Conservation (phyloP, 2,113 vertebrate genomes). For the Psammodynastes pulverulentus region DNA sequence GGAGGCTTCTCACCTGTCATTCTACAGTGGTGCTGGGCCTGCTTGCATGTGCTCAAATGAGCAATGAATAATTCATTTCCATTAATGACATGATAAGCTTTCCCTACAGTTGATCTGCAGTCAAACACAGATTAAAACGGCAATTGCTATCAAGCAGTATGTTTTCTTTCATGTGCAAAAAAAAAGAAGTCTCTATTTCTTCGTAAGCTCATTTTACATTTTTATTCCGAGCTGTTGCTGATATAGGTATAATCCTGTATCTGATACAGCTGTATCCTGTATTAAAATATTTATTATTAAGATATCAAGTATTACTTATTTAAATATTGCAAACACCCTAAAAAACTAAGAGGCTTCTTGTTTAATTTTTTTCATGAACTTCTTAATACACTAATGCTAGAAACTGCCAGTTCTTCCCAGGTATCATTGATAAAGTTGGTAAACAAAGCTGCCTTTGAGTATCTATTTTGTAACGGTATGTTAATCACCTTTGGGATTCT, state of each 20-base stretch:
- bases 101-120: constrained; percentile 67
- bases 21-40: constrained; percentile 38
- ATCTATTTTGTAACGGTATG: not conserved
- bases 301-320: constrained; percentile 74
- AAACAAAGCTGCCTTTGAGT: constrained; percentile 7
- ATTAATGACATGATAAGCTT: constrained; percentile 68
- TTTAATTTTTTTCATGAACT: constrained; percentile 65
- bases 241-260: constrained; percentile 1
- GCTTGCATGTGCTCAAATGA: constrained; percentile 59
- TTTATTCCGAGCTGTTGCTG: constrained; percentile 67
- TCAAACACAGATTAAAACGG: constrained; percentile 70
- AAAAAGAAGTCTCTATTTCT: constrained; percentile 72
- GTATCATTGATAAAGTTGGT: constrained; percentile 17
- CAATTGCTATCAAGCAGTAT: constrained; percentile 75
- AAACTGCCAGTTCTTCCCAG: constrained; percentile 33
- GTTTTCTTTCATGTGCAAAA: constrained; percentile 70
- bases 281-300: constrained; percentile 77
- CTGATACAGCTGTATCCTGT: constrained; percentile 23
- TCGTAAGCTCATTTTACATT: constrained; percentile 64
- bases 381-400: constrained; percentile 47
- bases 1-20: constrained; percentile 24
- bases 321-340: constrained; percentile 61
- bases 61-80: constrained; percentile 75
- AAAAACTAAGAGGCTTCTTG: constrained; percentile 69
- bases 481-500: not conserved